phyloP scores from a whole-genome alignment of 2,797 vertebrate species.

The Mus minutoides region DNA sequence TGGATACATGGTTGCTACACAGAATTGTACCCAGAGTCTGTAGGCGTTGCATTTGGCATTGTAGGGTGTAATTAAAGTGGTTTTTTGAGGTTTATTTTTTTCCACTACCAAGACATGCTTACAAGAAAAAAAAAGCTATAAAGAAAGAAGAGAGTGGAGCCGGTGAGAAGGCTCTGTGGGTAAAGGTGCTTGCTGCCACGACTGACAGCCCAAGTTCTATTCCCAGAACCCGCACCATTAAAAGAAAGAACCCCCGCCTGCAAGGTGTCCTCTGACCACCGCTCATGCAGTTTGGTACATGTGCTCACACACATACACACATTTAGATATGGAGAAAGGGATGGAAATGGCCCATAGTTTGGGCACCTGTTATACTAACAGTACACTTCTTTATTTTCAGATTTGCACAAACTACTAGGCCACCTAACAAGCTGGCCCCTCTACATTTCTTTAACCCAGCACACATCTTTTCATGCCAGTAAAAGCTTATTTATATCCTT shows the following conservation, averaged over 20 bases:
- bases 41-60: slow-evolving; percentile 97
- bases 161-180: neutral
- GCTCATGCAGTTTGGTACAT: too few relatives aligned
- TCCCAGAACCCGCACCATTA: too few relatives aligned
- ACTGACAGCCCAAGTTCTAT: neutral
- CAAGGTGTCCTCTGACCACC: neutral
- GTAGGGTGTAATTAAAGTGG: slow-evolving; percentile 83
- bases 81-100: slow-evolving; percentile 59
- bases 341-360: neutral
- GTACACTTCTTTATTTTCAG: neutral
- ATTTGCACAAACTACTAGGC: neutral
- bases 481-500: neutral
- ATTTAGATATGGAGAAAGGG: neutral
- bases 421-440: neutral
- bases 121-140: neutral
- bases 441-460: neutral
- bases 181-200: neutral
- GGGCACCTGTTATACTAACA: neutral
- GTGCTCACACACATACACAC: neutral
- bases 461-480: neutral
- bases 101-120: slow-evolving; percentile 27
- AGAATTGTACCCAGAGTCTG: slow-evolving; percentile 97
- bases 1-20: slow-evolving; percentile 52
- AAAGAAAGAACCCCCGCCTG: neutral
- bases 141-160: neutral